Evolutionary conservation across 2,888 invertebrate species (phyloP).

Genomic region (Aphidius colemani): DNA sequence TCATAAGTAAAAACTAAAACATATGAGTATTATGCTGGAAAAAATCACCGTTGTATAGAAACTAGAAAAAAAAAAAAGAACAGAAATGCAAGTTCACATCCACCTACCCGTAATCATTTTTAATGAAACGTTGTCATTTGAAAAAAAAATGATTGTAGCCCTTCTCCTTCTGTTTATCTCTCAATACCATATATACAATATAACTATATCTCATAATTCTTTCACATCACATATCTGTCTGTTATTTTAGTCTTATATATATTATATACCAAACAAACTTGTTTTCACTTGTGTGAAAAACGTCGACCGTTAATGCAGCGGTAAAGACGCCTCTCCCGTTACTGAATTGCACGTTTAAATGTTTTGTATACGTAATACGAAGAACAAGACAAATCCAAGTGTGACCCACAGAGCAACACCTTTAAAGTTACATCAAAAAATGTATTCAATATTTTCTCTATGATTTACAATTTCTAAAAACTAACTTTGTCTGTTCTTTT

Average conservation of each 20-base stretch:
- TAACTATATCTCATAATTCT: slow-evolving; percentile 10
- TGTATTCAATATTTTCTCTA: not conserved
- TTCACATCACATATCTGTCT: slow-evolving; percentile 16
- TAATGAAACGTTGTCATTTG: slow-evolving; percentile 56
- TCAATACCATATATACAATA: not conserved
- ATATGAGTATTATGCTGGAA: no score
- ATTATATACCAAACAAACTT: slow-evolving; percentile 41
- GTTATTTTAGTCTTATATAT: slow-evolving; percentile 13
- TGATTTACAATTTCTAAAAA: slow-evolving; percentile 19
- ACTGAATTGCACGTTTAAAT: slow-evolving; percentile 48
- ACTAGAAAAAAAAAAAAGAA: no score
- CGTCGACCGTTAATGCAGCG: slow-evolving; percentile 61
- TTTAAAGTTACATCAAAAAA: slow-evolving; percentile 13
- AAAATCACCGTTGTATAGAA: no score
- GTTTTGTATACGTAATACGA: slow-evolving; percentile 9
- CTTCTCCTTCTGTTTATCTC: slow-evolving; percentile 1
- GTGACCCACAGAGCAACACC: slow-evolving; percentile 41
- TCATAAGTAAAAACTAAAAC: no score
- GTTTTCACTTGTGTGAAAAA: slow-evolving; percentile 60
- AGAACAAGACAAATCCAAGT: slow-evolving; percentile 39
- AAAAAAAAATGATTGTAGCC: slow-evolving; percentile 50
- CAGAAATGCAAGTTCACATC: not conserved
- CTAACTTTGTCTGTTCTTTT: not conserved
- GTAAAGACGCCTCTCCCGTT: slow-evolving; percentile 61
- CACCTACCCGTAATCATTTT: slow-evolving; percentile 52